Evolutionary conservation across 1,140 invertebrate species (phyloP).

Genomic region (Doryteuthis pealeii): DNA sequence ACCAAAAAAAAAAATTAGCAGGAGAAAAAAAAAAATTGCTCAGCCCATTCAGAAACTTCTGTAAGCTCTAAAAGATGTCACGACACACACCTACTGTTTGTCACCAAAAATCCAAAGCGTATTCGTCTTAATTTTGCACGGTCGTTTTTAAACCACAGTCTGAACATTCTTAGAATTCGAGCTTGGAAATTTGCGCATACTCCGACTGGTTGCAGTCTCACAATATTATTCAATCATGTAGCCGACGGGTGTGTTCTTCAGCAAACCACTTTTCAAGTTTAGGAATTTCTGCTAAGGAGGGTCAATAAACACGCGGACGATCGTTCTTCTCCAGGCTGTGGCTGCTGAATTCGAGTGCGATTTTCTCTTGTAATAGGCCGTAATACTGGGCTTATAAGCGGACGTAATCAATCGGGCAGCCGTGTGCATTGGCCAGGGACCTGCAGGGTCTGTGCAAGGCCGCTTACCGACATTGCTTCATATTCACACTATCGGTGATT

Average conservation of each 20-base stretch:
- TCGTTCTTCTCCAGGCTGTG: conserved; percentile 63
- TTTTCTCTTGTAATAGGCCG: conserved; percentile 7
- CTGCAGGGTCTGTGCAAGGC: conserved; percentile 35
- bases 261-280: conserved; percentile 95
- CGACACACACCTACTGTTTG: conserved; percentile 2
- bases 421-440: conserved; percentile 46
- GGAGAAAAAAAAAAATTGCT: neutral
- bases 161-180: conserved; percentile 98
- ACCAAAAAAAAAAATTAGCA: neutral
- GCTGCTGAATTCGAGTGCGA: neutral
- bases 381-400: conserved; percentile 50
- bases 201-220: conserved; percentile 89
- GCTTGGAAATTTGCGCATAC: conserved; percentile 90
- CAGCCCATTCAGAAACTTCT: neutral
- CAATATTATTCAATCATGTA: conserved; percentile 96
- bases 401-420: conserved; percentile 51
- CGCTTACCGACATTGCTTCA: neutral
- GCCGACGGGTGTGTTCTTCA: conserved; percentile 96
- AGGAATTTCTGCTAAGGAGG: conserved; percentile 96
- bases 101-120: conserved; percentile 25
- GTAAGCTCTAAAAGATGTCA: neutral
- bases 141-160: conserved; percentile 88
- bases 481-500: neutral
- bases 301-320: conserved; percentile 95
- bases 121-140: conserved; percentile 90